These are phyloP conservation scores for Apodemia zela DNA, from an alignment of 2,888 invertebrate species.

Conservation along the genomic window DNA sequence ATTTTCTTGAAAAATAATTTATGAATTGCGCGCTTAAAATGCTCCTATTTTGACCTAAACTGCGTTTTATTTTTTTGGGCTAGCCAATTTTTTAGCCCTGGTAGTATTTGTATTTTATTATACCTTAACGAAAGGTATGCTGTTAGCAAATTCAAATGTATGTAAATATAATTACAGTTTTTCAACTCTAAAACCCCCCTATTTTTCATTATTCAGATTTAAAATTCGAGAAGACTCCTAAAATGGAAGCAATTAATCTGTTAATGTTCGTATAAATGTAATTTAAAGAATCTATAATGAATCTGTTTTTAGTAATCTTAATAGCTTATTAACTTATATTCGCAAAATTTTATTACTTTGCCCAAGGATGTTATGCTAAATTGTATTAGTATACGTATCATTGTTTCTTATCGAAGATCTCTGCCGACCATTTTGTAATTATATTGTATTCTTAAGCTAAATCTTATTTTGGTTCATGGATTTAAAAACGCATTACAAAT, in stretches of 20 bases:
- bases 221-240: background rate
- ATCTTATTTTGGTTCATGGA: too few species aligned
- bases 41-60: too few species aligned
- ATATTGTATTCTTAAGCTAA: too few species aligned
- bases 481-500: too few species aligned
- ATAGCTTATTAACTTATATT: background rate
- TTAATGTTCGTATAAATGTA: background rate
- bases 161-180: too few species aligned
- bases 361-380: background rate
- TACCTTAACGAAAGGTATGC: background rate
- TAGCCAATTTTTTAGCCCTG: too few species aligned
- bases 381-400: background rate
- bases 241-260: background rate
- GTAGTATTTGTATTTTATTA: too few species aligned
- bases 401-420: background rate
- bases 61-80: too few species aligned
- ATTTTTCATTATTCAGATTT: background rate
- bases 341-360: background rate
- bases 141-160: too few species aligned
- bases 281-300: conserved; percentile 1
- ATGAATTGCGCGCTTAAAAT: too few species aligned
- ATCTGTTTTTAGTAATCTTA: background rate
- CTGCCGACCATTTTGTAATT: background rate
- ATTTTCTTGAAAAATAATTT: too few species aligned
- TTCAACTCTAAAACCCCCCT: too few species aligned